A percentile compares a stretch with the other conserved stretches of the same genome.
Conservation (phyloP, 1,140 invertebrate species). For the Orchestia grillus region DNA sequence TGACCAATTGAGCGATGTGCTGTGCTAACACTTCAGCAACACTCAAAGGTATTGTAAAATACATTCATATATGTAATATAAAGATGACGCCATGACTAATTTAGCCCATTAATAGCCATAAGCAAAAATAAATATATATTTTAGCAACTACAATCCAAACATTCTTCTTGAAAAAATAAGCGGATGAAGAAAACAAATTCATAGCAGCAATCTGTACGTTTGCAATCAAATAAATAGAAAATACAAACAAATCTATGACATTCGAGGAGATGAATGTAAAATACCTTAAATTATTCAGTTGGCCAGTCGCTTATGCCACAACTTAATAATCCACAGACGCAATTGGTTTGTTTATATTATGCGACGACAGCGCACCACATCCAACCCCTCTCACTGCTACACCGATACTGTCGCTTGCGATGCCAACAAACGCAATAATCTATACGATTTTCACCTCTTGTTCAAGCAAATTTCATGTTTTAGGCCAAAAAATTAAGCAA, state of each 20-base stretch:
- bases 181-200: background rate
- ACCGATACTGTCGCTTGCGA: slow-evolving; percentile 23
- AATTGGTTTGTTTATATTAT: slow-evolving; percentile 14
- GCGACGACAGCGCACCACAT: slow-evolving; percentile 2
- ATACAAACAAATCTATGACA: background rate
- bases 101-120: background rate
- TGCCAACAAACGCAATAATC: slow-evolving; percentile 28
- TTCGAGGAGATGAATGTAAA: background rate
- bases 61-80: background rate
- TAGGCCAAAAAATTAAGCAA: background rate
- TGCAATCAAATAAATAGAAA: background rate
- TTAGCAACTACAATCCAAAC: background rate
- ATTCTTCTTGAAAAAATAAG: background rate
- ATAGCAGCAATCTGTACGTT: slow-evolving; percentile 30
- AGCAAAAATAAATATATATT: background rate
- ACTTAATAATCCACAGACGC: slow-evolving; percentile 18
- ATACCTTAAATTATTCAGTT: slow-evolving; percentile 32
- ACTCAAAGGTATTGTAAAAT: background rate
- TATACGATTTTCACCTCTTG: background rate
- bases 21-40: background rate
- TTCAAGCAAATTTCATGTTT: background rate
- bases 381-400: slow-evolving; percentile 30
- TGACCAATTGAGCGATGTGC: background rate
- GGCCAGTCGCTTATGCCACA: background rate
- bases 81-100: background rate